Evolutionary conservation across 2,113 vertebrate species (phyloP), one percentile per base, ranked within the genome.

Genomic region (Gavia stellata): DNA sequence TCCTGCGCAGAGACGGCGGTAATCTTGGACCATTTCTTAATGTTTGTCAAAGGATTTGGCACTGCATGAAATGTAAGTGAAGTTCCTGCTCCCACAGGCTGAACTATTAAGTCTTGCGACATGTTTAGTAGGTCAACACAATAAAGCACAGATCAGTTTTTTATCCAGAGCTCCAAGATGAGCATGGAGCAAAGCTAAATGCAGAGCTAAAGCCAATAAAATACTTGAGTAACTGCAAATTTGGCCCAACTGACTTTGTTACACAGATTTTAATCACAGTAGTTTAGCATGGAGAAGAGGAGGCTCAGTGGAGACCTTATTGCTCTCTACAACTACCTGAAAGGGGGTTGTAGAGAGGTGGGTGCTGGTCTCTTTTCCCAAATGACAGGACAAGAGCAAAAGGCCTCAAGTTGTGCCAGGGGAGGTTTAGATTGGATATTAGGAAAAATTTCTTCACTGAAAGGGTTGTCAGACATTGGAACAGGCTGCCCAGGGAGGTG

Each of bases 161-260:
- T 93, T 96, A 66, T 77, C 62, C 79, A n/a, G 62, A 95, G 86
- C 70, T 83, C 71, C 49, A 58, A 2, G 0, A 68, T 2, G 3
- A 82, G 44, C 2, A 0, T 4, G 0, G 25, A 72, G 36, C 62
- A 66, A 90, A 91, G 53, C 47, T 80, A 72, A 95, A 63, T 10
- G 36, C 62, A 45, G 58, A 77, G 17, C 44, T 50, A 58, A 90
- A 92, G 90, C 81, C 85, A 96, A 62, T 29, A 68, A 94, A 73
- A 94, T 68, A 88, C 55, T 93, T 83, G 26, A 92, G 62, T 86
- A 45, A 77, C 63, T 90, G 85, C 52, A 95, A 53, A 94, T 80
- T 89, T 79, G 84, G 78, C 78, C 91, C 68, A 72, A 45, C 6
- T 0, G 0, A 75, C 12, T 75, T 78, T 88, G 70, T 45, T 91